Conservation (phyloP, 2,113 vertebrate species). For the Microtus ochrogaster region DNA sequence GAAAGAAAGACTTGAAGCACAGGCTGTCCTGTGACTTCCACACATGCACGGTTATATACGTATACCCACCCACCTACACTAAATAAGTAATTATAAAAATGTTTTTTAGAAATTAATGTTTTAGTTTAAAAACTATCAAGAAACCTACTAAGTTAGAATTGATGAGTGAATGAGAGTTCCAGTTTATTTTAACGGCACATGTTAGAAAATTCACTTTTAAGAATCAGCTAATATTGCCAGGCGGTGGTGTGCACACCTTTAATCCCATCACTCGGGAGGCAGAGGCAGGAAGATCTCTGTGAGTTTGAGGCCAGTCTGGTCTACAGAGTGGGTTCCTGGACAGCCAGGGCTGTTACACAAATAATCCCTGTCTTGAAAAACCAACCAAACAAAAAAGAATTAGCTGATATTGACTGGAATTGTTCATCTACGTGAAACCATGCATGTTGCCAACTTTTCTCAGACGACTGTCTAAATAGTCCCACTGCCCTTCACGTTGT, state of each 20-base stretch:
- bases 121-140: conserved; percentile 19
- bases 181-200: not conserved
- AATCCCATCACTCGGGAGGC: no score
- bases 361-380: no score
- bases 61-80: no score
- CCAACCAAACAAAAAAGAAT: no score
- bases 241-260: no score
- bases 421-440: not conserved
- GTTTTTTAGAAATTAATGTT: not conserved
- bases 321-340: no score
- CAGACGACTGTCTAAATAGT: conserved; percentile 14
- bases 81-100: not conserved
- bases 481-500: not conserved
- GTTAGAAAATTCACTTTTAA: conserved; percentile 27
- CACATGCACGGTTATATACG: not conserved
- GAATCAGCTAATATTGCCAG: not conserved
- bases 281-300: no score
- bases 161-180: not conserved
- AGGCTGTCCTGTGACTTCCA: not conserved
- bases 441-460: conserved; percentile 9
- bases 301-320: no score
- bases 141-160: not conserved
- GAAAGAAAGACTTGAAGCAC: no score
- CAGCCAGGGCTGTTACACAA: no score
- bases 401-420: not conserved